These are phyloP conservation scores for Varanus salvator DNA, from an alignment of 2,113 vertebrate genomes.

Conservation along the genomic window DNA sequence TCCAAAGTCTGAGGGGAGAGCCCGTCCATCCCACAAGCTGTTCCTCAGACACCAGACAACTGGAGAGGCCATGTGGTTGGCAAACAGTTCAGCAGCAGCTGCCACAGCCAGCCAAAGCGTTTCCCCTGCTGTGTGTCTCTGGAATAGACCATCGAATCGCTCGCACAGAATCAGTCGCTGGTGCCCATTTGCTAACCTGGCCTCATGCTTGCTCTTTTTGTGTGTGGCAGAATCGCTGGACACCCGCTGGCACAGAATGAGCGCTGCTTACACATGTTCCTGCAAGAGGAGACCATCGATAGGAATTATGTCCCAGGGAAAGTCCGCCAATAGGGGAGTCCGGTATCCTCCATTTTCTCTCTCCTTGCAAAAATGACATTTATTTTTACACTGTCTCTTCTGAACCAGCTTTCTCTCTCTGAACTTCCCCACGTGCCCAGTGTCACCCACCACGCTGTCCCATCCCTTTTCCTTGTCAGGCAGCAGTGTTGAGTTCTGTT, in stretches of 20 bases:
- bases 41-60: no score
- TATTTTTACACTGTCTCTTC: slow-evolving; percentile 89
- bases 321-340: slow-evolving; percentile 91
- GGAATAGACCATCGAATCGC: not conserved
- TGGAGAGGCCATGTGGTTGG: not conserved
- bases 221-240: slow-evolving; percentile 92
- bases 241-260: slow-evolving; percentile 98
- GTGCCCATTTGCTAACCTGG: slow-evolving; percentile 42
- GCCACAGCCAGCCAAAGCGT: not conserved
- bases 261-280: slow-evolving; percentile 99
- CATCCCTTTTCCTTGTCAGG: slow-evolving; percentile 55
- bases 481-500: slow-evolving; percentile 71
- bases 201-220: slow-evolving; percentile 41
- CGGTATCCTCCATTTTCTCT: slow-evolving; percentile 77
- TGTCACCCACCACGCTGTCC: slow-evolving; percentile 69
- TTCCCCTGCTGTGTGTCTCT: not conserved
- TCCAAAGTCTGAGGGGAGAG: not conserved
- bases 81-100: not conserved
- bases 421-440: slow-evolving; percentile 75
- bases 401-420: slow-evolving; percentile 80
- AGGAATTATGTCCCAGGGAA: slow-evolving; percentile 99
- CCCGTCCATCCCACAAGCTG: not conserved
- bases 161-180: not conserved
- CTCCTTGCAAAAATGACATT: slow-evolving; percentile 86
- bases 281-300: slow-evolving; percentile 98